Evolutionary conservation across 2,888 invertebrate genomes (phyloP).

Genomic region (Metopia argyrocephala): DNA sequence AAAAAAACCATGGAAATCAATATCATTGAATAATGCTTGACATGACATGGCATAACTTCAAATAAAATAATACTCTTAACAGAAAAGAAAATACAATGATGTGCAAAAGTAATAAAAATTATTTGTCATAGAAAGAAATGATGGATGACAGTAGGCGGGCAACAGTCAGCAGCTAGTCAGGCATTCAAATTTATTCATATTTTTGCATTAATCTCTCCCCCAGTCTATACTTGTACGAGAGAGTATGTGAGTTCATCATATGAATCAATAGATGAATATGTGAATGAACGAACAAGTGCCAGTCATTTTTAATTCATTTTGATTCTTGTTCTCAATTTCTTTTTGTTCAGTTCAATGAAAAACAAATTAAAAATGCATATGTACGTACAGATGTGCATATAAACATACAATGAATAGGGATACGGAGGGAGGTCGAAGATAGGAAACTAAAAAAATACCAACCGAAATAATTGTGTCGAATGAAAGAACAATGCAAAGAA

Average conservation of each 20-base stretch:
- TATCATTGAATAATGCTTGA: not conserved
- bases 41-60: not conserved
- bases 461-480: conserved; percentile 35
- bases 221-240: not conserved
- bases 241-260: not conserved
- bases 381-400: too few species aligned
- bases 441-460: not conserved
- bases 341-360: conserved; percentile 26
- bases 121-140: too few species aligned
- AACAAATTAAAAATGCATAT: not conserved
- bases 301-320: conserved; percentile 5
- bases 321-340: conserved; percentile 3
- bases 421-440: too few species aligned
- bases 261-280: not conserved
- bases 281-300: not conserved
- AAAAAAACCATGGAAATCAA: not conserved
- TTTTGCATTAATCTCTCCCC: not conserved
- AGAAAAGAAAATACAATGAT: not conserved
- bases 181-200: not conserved
- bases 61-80: too few species aligned
- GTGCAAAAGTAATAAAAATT: not conserved
- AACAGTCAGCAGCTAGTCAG: not conserved
- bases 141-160: not conserved
- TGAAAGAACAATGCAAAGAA: conserved; percentile 3
- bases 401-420: too few species aligned